Conservation (phyloP, 2,797 vertebrate species). For the Danio tinwini region DNA sequence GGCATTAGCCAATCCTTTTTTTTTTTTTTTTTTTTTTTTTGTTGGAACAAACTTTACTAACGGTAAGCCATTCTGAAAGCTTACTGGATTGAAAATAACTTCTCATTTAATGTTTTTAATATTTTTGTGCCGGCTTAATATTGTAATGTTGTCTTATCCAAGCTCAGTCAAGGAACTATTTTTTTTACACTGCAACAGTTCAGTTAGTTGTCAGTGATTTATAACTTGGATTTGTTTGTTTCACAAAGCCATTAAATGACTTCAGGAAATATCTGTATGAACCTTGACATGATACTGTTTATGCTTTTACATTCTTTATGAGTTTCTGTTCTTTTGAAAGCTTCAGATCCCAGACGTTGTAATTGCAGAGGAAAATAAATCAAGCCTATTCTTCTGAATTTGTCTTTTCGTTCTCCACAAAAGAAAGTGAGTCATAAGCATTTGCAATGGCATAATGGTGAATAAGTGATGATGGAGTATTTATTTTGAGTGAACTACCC, state of each 20-base stretch:
- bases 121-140: too few relatives aligned
- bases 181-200: neutral
- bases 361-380: neutral
- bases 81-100: too few relatives aligned
- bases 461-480: slow-evolving; percentile 3
- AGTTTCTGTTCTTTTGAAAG: neutral
- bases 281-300: neutral
- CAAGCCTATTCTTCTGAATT: slow-evolving; percentile 9
- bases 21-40: too few relatives aligned
- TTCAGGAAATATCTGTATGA: neutral
- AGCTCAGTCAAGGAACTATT: too few relatives aligned
- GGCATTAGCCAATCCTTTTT: too few relatives aligned
- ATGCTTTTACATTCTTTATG: neutral
- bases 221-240: neutral
- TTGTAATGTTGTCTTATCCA: too few relatives aligned
- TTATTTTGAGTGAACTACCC: slow-evolving; percentile 13
- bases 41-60: too few relatives aligned
- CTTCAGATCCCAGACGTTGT: neutral
- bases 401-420: neutral
- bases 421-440: neutral
- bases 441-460: neutral
- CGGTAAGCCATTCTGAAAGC: too few relatives aligned
- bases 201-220: neutral
- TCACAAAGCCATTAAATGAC: neutral
- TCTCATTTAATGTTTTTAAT: too few relatives aligned